Base-by-base conservation (phyloP, 2,888 invertebrate genomes). In the Drosophila yooni region DNA sequence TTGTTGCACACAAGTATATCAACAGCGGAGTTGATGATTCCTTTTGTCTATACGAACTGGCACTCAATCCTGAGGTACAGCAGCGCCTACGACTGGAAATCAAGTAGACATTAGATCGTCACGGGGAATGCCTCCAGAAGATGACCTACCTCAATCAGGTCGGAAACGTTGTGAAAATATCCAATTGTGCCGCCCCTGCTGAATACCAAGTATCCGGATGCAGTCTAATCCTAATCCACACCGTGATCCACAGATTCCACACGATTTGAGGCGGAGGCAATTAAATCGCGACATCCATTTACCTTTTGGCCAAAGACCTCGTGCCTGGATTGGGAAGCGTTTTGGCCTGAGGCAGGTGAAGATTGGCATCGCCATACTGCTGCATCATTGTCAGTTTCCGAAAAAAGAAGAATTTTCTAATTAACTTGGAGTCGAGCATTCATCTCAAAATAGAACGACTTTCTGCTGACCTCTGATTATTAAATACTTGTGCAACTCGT, bases 231-330 rank as follows among this genome's bases (percentile, higher is more conserved):
- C 93, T 21, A 21, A 21, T 21, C 21, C 21, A 77, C 95, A 95
- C 62, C 94, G 94, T 91, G 95, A 95, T 80, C 91, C 92, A 0
- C 75, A 91, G 11, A 82, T 93, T 21, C 10, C 0, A 33, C 10
- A 33, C 93, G 95, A 74, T 95, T 95, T 87, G 91, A 93, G 0
- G 91, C 93, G 0, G 94, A 94, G 72, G 94, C 94, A 48, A 94
- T 94, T 61, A 91, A 93, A 0, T 93, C 93, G 36, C 90, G 95
- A 58, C 94, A 94, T 73, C 74, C 85, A 0, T 83, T 79, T 27
- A 15, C 91, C 92, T 0, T 93, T 93, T 59, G 92, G 93, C 0
- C 91, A 90, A 50, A 93, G 93, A 25, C 92, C 92, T 0, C 83
- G 92, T 1, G 91, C 83, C 43, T 93, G 93, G 57, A 91, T 92